Conservation (phyloP, 2,797 vertebrate species). For the Tiaroga cobitis region DNA sequence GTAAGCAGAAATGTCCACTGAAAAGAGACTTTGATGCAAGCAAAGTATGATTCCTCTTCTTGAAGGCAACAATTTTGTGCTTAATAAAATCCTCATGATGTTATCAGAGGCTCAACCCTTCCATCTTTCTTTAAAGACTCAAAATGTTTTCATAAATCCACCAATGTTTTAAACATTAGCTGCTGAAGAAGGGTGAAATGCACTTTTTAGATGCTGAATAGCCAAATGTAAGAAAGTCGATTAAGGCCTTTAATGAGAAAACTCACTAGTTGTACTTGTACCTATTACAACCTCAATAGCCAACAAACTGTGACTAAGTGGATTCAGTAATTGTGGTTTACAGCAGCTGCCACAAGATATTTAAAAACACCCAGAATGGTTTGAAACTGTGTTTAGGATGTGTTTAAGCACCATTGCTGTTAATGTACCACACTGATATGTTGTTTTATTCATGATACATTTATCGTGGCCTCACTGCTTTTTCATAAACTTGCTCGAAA, state of each 20-base stretch:
- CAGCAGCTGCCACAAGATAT: slow-evolving; percentile 73
- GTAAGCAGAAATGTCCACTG: slow-evolving; percentile 11
- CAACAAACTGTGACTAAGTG: slow-evolving; percentile 34
- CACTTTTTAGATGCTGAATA: slow-evolving; percentile 42
- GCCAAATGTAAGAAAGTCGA: slow-evolving; percentile 27
- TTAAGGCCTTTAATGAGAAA: slow-evolving; percentile 50
- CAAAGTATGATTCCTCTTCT: not conserved
- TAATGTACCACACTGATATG: slow-evolving; percentile 12
- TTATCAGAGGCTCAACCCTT: slow-evolving; percentile 12
- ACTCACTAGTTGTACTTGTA: slow-evolving; percentile 32
- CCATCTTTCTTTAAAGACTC: not conserved
- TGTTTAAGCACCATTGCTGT: slow-evolving; percentile 63
- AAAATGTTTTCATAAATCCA: not conserved
- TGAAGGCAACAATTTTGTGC: slow-evolving; percentile 29
- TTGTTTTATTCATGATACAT: slow-evolving; percentile 4
- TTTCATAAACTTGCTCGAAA: slow-evolving; percentile 8
- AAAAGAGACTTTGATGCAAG: not conserved
- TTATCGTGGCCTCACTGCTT: not conserved
- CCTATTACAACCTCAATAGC: slow-evolving; percentile 39
- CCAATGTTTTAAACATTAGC: not conserved
- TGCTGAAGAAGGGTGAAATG: slow-evolving; percentile 4
- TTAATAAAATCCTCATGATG: slow-evolving; percentile 11
- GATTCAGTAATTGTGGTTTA: slow-evolving; percentile 37
- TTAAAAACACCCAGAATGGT: slow-evolving; percentile 71
- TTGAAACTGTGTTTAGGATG: slow-evolving; percentile 60